Evolutionary conservation across 2,888 invertebrate species (phyloP).

Genomic region (Camponotus fellah): DNA sequence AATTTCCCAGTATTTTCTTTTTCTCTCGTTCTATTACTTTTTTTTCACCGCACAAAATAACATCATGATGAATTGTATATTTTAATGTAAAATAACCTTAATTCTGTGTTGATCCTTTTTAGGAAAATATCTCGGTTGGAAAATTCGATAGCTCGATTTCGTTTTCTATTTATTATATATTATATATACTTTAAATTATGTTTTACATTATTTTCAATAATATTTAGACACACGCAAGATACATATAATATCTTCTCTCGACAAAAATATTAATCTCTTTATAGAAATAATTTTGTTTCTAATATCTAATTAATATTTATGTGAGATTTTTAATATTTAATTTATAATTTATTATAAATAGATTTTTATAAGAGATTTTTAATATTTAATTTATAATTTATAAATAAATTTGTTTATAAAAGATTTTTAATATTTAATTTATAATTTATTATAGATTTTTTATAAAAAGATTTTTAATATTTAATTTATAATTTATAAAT

Average conservation of each 20-base stretch:
- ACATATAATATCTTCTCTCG: not conserved
- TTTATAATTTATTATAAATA: too few species aligned
- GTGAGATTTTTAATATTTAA: not conserved
- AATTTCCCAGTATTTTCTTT: constrained; percentile 31
- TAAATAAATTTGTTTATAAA: too few species aligned
- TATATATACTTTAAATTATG: not conserved
- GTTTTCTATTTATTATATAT: not conserved
- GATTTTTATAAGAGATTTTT: too few species aligned
- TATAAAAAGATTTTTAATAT: too few species aligned
- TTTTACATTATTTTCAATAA: not conserved
- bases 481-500: too few species aligned
- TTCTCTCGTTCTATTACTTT: not conserved
- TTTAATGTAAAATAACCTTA: constrained; percentile 15
- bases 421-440: too few species aligned
- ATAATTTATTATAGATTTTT: too few species aligned
- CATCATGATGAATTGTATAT: constrained; percentile 15
- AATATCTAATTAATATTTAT: not conserved
- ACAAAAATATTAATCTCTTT: not conserved
- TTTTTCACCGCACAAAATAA: not conserved
- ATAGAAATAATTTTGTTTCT: not conserved
- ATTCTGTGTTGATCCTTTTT: not conserved
- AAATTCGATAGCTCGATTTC: not conserved
- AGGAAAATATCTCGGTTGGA: constrained; percentile 14
- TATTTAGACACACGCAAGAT: not conserved
- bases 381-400: too few species aligned